Percentiles rank a stretch among this genome's conserved stretches.
These are phyloP conservation scores for Turnix velox DNA, from an alignment of 2,113 vertebrate genomes.

Conservation along the genomic window DNA sequence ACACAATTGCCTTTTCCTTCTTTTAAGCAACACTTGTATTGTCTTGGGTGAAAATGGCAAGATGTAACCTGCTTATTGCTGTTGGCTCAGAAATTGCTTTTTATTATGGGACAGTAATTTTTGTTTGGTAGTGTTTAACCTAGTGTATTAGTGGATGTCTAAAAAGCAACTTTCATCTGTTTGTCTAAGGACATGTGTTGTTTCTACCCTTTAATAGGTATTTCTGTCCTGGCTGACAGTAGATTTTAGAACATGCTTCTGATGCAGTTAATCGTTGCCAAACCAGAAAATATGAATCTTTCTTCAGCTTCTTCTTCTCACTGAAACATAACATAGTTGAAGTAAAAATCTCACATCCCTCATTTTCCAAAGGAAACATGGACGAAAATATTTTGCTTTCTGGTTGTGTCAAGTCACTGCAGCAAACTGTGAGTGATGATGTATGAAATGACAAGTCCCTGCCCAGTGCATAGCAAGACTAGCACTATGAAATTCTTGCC, in stretches of 20 bases:
- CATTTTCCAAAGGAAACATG: neutral
- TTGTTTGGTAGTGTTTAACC: neutral
- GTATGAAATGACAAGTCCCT: slow-evolving; percentile 61
- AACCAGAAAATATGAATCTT: neutral
- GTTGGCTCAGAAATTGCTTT: neutral
- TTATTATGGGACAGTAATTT: neutral
- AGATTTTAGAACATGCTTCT: neutral
- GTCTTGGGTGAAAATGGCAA: neutral
- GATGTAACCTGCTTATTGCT: neutral
- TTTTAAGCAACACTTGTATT: neutral
- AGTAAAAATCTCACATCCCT: neutral
- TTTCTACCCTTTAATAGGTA: neutral
- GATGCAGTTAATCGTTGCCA: neutral
- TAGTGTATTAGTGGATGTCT: neutral
- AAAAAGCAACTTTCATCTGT: neutral
- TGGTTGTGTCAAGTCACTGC: neutral
- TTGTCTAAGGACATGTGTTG: neutral
- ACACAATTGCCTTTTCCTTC: neutral
- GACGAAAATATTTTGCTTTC: neutral
- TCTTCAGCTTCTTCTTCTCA: neutral
- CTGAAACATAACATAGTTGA: neutral
- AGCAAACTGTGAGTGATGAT: slow-evolving; percentile 59
- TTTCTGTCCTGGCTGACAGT: neutral
- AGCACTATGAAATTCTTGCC: neutral
- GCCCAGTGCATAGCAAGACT: slow-evolving; percentile 31